Evolutionary conservation across 2,797 vertebrate species (phyloP).

Genomic region (Pyrrhura leucotis): DNA sequence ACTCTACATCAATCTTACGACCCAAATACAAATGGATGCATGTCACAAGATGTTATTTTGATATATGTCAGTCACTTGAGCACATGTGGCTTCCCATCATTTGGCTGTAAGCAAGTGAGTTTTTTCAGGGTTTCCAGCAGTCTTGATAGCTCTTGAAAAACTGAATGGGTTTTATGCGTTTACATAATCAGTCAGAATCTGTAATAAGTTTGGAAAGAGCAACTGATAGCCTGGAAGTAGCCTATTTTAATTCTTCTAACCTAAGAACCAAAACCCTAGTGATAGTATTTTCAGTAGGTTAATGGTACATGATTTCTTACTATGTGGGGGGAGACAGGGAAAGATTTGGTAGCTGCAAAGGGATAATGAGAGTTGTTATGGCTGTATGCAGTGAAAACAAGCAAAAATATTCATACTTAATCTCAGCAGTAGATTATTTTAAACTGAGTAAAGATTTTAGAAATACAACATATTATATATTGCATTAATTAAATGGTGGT

Average conservation of each 20-base stretch:
- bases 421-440: background rate
- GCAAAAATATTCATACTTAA: background rate
- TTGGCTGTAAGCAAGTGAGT: background rate
- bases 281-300: background rate
- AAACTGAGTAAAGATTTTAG: background rate
- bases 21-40: background rate
- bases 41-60: background rate
- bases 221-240: background rate
- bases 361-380: background rate
- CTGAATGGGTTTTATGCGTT: background rate
- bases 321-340: rapidly evolving
- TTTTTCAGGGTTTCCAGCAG: background rate
- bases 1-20: background rate
- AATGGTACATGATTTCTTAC: background rate
- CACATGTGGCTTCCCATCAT: background rate
- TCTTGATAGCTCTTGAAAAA: background rate
- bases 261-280: background rate
- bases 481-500: background rate
- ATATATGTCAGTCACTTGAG: background rate
- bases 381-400: background rate
- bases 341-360: background rate
- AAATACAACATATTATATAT: background rate
- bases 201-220: background rate
- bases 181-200: background rate
- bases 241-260: background rate